Evolutionary conservation across 1,140 invertebrate species (phyloP).

Genomic region (Rhopalosiphum maidis): DNA sequence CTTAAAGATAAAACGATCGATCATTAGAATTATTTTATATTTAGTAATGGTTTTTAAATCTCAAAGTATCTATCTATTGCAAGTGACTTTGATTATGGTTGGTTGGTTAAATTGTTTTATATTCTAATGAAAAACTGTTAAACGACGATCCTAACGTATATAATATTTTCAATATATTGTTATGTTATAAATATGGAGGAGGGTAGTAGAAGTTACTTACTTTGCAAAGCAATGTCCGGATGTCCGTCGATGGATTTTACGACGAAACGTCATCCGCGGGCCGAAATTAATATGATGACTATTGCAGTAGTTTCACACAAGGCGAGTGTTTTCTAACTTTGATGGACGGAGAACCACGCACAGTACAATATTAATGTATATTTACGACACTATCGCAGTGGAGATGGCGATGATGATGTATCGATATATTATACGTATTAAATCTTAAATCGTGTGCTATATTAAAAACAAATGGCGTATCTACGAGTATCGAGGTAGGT

Average conservation of each 20-base stretch:
- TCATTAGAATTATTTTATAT: not conserved
- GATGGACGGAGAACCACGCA: not conserved
- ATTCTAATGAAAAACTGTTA: not conserved
- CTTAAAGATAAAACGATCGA: not conserved
- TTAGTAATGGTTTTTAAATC: not conserved
- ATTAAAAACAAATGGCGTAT: not conserved
- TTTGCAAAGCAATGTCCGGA: not conserved
- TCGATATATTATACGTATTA: not conserved
- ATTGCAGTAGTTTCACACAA: not conserved
- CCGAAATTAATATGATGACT: not conserved
- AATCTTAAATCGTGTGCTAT: not conserved
- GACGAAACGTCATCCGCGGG: not conserved
- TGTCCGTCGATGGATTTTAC: not conserved
- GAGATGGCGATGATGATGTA: not conserved
- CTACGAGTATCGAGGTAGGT: not conserved
- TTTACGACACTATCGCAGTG: not conserved
- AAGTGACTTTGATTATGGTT: not conserved
- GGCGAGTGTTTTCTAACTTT: not conserved
- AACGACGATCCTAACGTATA: not conserved
- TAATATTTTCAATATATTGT: not conserved
- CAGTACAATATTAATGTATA: not conserved
- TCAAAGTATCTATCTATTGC: not conserved
- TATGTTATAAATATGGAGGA: rapidly evolving
- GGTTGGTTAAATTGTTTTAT: not conserved
- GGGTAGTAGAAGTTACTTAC: not conserved